Evolutionary conservation across 2,113 vertebrate genomes (phyloP).

Genomic region (Craseonycteris thonglongyai): DNA sequence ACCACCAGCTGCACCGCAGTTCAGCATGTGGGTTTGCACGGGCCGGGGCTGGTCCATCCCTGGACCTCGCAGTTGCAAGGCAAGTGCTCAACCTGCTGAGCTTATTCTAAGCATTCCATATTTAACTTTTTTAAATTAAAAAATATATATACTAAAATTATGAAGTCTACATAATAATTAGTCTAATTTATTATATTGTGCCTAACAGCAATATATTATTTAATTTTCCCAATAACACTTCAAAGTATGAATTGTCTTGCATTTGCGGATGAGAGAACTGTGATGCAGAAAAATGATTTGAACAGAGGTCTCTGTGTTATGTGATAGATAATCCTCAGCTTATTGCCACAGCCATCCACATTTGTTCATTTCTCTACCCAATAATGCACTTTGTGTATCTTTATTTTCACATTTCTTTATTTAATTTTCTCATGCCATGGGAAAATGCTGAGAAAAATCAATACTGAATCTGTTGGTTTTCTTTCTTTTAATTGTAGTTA

Average conservation of each 20-base stretch:
- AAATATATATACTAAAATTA: not conserved
- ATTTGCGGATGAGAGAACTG: not conserved
- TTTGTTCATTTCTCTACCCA: not conserved
- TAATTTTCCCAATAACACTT: not conserved
- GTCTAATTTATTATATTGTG: not conserved
- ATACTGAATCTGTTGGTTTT: not conserved
- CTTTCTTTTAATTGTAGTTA: not conserved
- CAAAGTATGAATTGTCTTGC: not conserved
- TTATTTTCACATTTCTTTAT: not conserved
- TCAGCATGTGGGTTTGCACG: no score
- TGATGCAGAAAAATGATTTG: not conserved
- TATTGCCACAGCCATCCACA: not conserved
- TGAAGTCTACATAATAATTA: not conserved
- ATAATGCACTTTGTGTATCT: not conserved
- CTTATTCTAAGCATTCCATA: no score
- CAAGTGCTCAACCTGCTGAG: no score
- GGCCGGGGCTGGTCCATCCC: no score
- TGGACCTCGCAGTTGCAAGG: no score
- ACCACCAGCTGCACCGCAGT: no score
- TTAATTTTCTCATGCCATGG: not conserved
- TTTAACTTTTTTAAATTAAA: not conserved
- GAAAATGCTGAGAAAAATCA: not conserved
- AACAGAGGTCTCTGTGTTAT: not conserved
- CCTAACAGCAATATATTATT: not conserved
- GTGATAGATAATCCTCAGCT: not conserved